These are phyloP conservation scores for Oophaga pumilio DNA, from an alignment of 2,113 vertebrate species.

Conservation along the genomic window DNA sequence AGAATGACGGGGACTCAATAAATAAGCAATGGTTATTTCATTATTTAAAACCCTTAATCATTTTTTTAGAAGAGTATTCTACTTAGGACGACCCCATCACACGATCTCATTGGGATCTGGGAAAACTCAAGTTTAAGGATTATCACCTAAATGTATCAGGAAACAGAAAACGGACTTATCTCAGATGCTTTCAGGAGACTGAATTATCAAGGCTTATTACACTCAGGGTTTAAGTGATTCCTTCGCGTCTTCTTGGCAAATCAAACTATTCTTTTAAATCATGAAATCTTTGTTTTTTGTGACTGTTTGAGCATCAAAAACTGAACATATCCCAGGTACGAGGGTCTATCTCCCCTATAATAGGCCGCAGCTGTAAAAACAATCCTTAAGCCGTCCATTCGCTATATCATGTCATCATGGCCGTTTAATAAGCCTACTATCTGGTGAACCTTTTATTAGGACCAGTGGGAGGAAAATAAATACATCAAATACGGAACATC, in stretches of 20 bases:
- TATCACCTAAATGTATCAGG: conserved; percentile 12
- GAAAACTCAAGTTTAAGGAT: conserved; percentile 9
- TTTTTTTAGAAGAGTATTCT: background rate
- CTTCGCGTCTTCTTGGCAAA: background rate
- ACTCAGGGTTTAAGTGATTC: background rate
- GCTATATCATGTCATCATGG: conserved; percentile 75
- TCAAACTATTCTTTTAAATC: conserved; percentile 66
- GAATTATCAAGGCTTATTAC: conserved; percentile 3
- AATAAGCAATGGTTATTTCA: too few species aligned
- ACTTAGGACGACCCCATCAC: background rate
- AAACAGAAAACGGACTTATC: conserved; percentile 6
- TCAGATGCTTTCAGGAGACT: background rate
- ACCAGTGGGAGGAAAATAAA: conserved; percentile 72
- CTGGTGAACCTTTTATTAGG: conserved; percentile 72
- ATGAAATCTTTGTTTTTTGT: conserved; percentile 77
- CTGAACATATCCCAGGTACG: conserved; percentile 71
- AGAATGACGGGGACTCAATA: too few species aligned
- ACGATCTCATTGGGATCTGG: conserved; percentile 10
- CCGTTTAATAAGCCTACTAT: conserved; percentile 74
- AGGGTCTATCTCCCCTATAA: conserved; percentile 67
- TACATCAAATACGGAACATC: conserved; percentile 74
- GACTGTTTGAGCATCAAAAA: conserved; percentile 75
- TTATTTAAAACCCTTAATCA: too few species aligned
- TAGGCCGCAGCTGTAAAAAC: conserved; percentile 78
- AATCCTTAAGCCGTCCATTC: conserved; percentile 69